Percentiles rank a stretch among this genome's conserved stretches.
Evolutionary conservation across 2,888 invertebrate species (phyloP).

Genomic region (Conus canariensis): DNA sequence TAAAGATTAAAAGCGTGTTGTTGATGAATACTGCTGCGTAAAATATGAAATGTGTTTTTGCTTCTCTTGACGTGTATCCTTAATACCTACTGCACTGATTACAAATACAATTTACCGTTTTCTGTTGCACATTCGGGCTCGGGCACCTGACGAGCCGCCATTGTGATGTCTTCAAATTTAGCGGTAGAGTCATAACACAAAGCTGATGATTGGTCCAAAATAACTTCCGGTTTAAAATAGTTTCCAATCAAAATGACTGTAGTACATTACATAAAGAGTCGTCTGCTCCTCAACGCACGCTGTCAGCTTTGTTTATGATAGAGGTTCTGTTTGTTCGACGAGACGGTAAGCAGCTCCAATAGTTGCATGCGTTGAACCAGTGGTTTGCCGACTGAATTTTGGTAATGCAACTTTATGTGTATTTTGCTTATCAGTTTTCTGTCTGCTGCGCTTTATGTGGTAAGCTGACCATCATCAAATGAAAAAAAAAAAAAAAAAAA

Average conservation of each 20-base stretch:
- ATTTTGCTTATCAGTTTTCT: neutral
- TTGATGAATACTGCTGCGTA: neutral
- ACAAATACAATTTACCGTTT: constrained; percentile 55
- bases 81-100: neutral
- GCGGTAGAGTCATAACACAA: constrained; percentile 62
- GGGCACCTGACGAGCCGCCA: constrained; percentile 61
- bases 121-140: constrained; percentile 55
- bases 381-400: neutral
- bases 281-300: constrained; percentile 39
- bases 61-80: neutral
- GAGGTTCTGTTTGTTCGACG: neutral
- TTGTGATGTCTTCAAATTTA: constrained; percentile 64
- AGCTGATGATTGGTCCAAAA: constrained; percentile 45
- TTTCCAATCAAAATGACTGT: constrained; percentile 27
- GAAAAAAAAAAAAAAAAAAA: too few relatives aligned
- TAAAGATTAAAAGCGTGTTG: neutral
- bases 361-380: neutral
- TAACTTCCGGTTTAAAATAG: constrained; percentile 37
- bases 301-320: constrained; percentile 23
- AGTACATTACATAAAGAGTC: neutral
- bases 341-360: neutral
- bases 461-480: neutral
- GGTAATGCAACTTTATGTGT: neutral
- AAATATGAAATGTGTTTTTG: neutral
- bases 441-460: neutral